Conservation (phyloP, 2,797 vertebrate genomes). For the Naso thynnoides region DNA sequence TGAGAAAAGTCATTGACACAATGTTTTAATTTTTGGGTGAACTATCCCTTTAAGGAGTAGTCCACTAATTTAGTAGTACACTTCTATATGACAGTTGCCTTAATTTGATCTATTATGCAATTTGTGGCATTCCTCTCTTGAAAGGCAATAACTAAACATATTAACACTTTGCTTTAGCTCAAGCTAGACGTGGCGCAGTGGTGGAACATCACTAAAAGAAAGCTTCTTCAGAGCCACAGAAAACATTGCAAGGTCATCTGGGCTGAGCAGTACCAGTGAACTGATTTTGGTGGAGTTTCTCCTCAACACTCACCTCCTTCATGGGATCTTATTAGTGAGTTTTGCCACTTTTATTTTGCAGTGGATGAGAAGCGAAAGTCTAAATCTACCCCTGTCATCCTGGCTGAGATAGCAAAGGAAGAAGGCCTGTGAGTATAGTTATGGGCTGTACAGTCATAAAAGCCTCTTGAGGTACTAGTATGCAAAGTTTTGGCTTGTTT, state of each 20-base stretch:
- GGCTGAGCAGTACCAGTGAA: background rate
- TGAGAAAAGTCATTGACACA: too few relatives aligned
- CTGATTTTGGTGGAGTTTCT: background rate
- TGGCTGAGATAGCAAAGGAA: slow-evolving; percentile 87
- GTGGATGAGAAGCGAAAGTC: slow-evolving; percentile 87
- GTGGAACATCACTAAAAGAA: background rate
- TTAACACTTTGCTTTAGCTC: background rate
- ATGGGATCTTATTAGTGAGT: background rate
- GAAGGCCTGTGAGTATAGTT: slow-evolving; percentile 86
- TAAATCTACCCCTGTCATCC: slow-evolving; percentile 83
- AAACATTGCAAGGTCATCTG: background rate
- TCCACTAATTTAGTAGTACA: background rate
- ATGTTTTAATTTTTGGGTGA: too few relatives aligned
- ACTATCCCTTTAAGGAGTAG: background rate
- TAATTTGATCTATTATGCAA: background rate
- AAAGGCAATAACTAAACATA: background rate
- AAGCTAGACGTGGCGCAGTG: background rate
- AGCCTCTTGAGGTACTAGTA: too few relatives aligned
- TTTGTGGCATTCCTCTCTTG: background rate
- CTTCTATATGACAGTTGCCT: background rate
- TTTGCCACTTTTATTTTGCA: slow-evolving; percentile 50
- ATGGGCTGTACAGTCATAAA: background rate
- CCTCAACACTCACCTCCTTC: background rate
- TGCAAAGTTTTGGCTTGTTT: background rate
- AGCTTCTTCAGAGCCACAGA: too few relatives aligned